Conservation (phyloP, 2,888 invertebrate species). For the Adelognathus sp. region DNA sequence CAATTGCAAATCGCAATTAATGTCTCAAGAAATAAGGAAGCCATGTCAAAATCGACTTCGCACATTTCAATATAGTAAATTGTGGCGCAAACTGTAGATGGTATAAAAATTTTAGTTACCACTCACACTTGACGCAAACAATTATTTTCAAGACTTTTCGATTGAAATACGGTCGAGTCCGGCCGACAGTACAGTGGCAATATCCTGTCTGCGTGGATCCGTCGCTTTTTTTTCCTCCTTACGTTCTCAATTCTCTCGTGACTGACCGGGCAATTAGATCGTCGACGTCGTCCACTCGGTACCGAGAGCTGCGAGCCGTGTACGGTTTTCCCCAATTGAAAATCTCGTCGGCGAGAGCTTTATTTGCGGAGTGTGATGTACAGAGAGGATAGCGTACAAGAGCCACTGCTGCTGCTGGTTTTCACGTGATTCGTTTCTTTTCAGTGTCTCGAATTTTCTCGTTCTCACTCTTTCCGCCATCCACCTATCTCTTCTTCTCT, state of each 20-base stretch:
- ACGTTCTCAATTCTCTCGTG: conserved; percentile 30
- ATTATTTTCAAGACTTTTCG: neutral
- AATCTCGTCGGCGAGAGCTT: conserved; percentile 59
- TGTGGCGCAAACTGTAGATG: no score
- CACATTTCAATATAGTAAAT: no score
- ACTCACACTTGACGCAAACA: neutral
- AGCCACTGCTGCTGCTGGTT: conserved; percentile 24
- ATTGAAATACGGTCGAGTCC: neutral
- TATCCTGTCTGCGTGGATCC: neutral
- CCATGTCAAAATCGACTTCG: no score
- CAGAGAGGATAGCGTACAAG: conserved; percentile 21
- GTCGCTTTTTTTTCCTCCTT: neutral
- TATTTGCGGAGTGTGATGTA: conserved; percentile 61
- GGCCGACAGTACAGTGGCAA: neutral
- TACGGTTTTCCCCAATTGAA: conserved; percentile 60
- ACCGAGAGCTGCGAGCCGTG: conserved; percentile 19
- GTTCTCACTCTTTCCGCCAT: conserved; percentile 30
- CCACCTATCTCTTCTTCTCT: conserved; percentile 16
- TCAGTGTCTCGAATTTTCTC: conserved; percentile 38
- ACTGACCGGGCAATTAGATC: conserved; percentile 61
- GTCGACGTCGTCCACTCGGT: conserved; percentile 32
- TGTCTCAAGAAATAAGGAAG: no score
- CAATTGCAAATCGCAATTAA: no score
- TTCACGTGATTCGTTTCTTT: conserved; percentile 38
- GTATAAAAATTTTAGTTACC: neutral